These are phyloP conservation scores for Eira barbara DNA, from an alignment of 2,113 vertebrate species.

Conservation along the genomic window DNA sequence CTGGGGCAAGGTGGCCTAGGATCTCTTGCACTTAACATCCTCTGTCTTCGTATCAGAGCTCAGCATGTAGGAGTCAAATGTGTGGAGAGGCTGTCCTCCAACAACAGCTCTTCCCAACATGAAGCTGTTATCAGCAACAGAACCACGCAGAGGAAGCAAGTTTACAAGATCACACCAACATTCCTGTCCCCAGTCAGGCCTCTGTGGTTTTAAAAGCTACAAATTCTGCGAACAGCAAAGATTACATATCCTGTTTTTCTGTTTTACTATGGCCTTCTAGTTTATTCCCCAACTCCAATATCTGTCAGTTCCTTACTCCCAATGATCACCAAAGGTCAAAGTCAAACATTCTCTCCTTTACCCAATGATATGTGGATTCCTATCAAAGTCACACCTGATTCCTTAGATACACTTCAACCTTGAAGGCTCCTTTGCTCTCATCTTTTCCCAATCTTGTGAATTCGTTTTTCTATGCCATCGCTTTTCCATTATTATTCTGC, in stretches of 20 bases:
- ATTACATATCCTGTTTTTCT: slow-evolving; percentile 1
- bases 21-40: neutral
- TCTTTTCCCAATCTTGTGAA: neutral
- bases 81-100: neutral
- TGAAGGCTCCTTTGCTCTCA: neutral
- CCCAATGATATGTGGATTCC: neutral
- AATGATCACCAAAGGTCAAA: neutral
- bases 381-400: neutral
- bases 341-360: neutral
- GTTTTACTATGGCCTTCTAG: neutral
- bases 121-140: slow-evolving; percentile 29
- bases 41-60: neutral
- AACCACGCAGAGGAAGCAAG: slow-evolving; percentile 31
- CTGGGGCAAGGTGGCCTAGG: neutral
- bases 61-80: neutral
- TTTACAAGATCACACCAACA: neutral
- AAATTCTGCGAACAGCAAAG: slow-evolving; percentile 34
- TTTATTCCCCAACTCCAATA: neutral
- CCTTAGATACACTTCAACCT: neutral
- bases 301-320: neutral
- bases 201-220: slow-evolving; percentile 40
- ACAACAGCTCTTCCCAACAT: neutral
- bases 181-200: neutral
- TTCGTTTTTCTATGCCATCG: neutral
- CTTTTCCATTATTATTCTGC: neutral